Evolutionary conservation across 2,888 invertebrate genomes (phyloP), one percentile per base, ranked within the genome.

Genomic region (Diabrotica balteata): DNA sequence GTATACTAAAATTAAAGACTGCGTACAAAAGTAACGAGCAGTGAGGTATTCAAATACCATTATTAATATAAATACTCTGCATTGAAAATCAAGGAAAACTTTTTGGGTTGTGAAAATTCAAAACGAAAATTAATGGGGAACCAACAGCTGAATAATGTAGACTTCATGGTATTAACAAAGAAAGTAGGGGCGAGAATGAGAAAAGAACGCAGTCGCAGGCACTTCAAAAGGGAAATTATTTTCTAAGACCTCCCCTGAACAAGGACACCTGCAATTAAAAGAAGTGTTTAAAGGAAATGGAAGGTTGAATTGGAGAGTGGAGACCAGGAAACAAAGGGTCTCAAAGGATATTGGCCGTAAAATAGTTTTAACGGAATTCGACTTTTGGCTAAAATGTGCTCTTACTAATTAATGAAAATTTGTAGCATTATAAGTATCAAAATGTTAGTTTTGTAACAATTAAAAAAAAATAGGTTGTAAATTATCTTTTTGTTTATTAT

Each of bases 51-150:
- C 63, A 69, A 69, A 67, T 59, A 63, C 69, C 67, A 59, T 72
- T 69, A 73, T 73, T 67, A 69, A 69, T 67, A 66, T 69, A 59
- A 52, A 47, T 51, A 59, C 59, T 58, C 49, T 62, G 61, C 59
- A 59, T 52, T 59, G 71, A 69, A 68, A 69, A 68, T 53, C 60
- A 58, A 58, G 66, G 65, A 64, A 69, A 63, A 63, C 59, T 69
- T 72, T 69, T 70, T 68, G 65, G 52, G 62, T 17, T 63, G 66
- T 65, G 73, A 75, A 75, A 72, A 72, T 72, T 74, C 75, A 77
- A 78, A 79, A 78, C 78, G 78, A 77, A 79, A 79, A 79, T 80
- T 80, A 79, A 80, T 79, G 77, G 79, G 73, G 74, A 76, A 71
- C 73, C 72, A 72, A 63, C 32, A 32, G 58, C 63, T 79, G 78